Evolutionary conservation across 2,797 vertebrate species (phyloP), one percentile per base, ranked within the genome.

Genomic region (Cheracebus regulus): DNA sequence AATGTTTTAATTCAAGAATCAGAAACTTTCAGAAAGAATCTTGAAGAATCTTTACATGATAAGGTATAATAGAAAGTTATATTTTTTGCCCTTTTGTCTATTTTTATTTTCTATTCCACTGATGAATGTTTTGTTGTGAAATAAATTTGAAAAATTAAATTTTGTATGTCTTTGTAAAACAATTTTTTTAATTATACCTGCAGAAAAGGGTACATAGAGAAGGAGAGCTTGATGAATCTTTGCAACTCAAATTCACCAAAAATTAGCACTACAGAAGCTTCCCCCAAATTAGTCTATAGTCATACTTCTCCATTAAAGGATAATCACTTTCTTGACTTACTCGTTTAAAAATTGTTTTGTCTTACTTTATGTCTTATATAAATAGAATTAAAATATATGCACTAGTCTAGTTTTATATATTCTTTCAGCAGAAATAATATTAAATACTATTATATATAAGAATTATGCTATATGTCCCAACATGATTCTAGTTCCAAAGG

Each of bases 1-100:
- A 99, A 99, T 97, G 98, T 99, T 98, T 99, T 99, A 98, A 99
- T 99, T 98, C 99, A 99, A 98, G 99, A 99, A 98, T 99, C 99
- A 11, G 99, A 99, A 93, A 99, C 98, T 97, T 99, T 99, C 98
- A 99, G 99, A 86, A 99, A 99, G 98, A 99, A 99, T 98, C 99
- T 99, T 46, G 99, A 99, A 98, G 99, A 99, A 96, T 99, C 99
- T 33, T 99, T 99, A 97, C 99, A 99, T 91, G 99, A 99, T 98
- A 99, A 99, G 99, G 99, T 99, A 99, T 55, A 94, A 67, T 52
- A 70, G 90, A 97, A 95, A 75, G 1, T 72, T 17, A 13, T 0
- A 41, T 96, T 96, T 85, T 30, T 86, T 75, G 24, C 0, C 0
- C 52, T 14, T 75, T 92, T 92, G 87, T 92, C 15, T 95, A 22